Evolutionary conservation across 1,140 invertebrate genomes (phyloP).

Genomic region (Platyura marginata): DNA sequence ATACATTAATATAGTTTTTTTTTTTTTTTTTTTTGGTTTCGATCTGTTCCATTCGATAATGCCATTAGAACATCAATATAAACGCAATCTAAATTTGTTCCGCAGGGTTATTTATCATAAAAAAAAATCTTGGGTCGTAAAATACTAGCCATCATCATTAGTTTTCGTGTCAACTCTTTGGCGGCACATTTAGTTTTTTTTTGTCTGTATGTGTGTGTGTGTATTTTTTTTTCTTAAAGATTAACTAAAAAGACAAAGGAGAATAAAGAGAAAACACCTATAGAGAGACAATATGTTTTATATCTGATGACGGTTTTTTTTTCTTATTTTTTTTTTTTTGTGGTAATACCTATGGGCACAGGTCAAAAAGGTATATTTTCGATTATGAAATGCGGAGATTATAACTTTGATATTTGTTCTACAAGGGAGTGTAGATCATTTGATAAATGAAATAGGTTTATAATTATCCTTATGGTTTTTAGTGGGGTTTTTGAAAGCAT

Average conservation of each 20-base stretch:
- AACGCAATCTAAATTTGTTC: conserved; percentile 2
- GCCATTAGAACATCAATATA: conserved; percentile 1
- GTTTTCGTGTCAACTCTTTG: conserved; percentile 2
- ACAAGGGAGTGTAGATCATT: no score
- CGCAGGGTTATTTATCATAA: conserved; percentile 2
- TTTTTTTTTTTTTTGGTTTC: no score
- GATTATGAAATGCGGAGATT: no score
- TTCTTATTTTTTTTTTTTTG: background rate
- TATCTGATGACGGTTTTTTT: background rate
- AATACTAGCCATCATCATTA: conserved; percentile 1
- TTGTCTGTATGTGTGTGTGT: no score
- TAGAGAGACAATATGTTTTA: background rate
- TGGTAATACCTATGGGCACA: background rate
- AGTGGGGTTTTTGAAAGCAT: no score
- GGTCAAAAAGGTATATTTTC: no score
- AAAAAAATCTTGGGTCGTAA: conserved; percentile 1
- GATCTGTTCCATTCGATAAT: background rate
- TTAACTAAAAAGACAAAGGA: background rate
- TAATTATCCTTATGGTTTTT: no score
- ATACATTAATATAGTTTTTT: no score
- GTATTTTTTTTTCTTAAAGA: background rate
- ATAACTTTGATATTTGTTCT: no score
- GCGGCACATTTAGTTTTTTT: conserved; percentile 1
- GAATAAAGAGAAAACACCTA: background rate
- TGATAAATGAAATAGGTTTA: no score